phyloP scores from a whole-genome alignment of 2,797 vertebrate species.

The Molothrus ater region DNA sequence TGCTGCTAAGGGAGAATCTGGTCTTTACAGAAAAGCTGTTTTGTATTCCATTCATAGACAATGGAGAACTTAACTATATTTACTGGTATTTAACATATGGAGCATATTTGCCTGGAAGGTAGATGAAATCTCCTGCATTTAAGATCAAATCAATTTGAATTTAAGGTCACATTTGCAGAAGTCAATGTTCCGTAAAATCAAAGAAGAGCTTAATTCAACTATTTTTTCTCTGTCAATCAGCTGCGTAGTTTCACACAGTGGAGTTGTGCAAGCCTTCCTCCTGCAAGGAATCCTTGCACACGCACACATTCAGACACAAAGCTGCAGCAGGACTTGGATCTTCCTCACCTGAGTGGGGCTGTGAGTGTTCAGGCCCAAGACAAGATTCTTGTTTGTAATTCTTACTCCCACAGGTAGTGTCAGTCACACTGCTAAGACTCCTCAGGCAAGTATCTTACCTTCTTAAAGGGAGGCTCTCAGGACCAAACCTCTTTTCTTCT shows the following conservation, averaged over 20 bases:
- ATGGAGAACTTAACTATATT: slow-evolving; percentile 62
- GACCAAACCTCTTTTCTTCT: neutral
- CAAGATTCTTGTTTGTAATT: neutral
- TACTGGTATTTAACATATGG: slow-evolving; percentile 67
- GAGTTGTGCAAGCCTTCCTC: neutral
- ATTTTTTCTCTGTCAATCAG: neutral
- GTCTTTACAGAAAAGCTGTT: slow-evolving; percentile 62
- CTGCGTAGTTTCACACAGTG: neutral
- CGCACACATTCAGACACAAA: neutral
- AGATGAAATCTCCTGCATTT: slow-evolving; percentile 63
- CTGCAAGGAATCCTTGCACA: neutral
- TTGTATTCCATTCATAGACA: slow-evolving; percentile 52
- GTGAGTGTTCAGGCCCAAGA: neutral
- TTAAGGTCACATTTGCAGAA: slow-evolving; percentile 68
- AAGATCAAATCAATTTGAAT: slow-evolving; percentile 69
- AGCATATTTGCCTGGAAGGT: slow-evolving; percentile 67
- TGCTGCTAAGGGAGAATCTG: slow-evolving; percentile 63
- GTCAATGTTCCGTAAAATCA: slow-evolving; percentile 55
- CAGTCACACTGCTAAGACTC: neutral
- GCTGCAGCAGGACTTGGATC: neutral
- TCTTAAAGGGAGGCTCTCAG: neutral
- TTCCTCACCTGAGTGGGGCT: neutral
- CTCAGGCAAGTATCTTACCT: neutral
- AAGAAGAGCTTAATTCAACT: slow-evolving; percentile 53
- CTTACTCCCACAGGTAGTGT: neutral